Percentiles rank a stretch among this genome's conserved stretches.
Evolutionary conservation across 2,113 vertebrate species (phyloP).

Genomic region (Corythaixoides concolor): DNA sequence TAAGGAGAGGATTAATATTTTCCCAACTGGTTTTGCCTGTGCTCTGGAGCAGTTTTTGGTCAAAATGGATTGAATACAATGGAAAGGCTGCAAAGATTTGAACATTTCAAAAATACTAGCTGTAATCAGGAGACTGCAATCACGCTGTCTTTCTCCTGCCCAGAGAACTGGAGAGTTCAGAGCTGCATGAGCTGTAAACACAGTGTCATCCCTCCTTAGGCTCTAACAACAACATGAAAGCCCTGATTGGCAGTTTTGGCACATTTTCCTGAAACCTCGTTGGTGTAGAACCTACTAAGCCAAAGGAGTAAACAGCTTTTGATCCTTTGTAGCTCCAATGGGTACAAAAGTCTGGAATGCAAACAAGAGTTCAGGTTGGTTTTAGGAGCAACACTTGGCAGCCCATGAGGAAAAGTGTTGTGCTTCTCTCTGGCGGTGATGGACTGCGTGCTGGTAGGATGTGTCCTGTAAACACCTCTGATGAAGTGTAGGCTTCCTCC

Average conservation of each 20-base stretch:
- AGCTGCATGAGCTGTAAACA: slow-evolving; percentile 20
- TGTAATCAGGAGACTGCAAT: background rate
- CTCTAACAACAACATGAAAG: slow-evolving; percentile 42
- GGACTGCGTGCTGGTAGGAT: background rate
- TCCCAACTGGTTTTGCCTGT: background rate
- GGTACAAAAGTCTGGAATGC: background rate
- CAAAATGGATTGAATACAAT: background rate
- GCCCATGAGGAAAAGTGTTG: background rate
- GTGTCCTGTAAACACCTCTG: background rate
- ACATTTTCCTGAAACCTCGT: background rate
- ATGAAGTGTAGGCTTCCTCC: background rate
- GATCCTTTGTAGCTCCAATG: background rate
- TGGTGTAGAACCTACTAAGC: background rate
- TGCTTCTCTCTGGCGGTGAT: background rate
- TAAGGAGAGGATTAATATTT: background rate
- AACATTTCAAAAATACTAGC: background rate
- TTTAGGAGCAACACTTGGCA: background rate
- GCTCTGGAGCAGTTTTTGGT: background rate
- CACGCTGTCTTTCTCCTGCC: background rate
- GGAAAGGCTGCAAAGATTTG: background rate
- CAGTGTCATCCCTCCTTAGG: slow-evolving; percentile 51
- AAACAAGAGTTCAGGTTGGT: background rate
- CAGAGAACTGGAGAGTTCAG: slow-evolving; percentile 6
- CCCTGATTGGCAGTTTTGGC: background rate
- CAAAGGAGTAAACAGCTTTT: slow-evolving; percentile 43